phyloP scores from a whole-genome alignment of 2,113 vertebrate genomes.

The Protobothrops flavoviridis region DNA sequence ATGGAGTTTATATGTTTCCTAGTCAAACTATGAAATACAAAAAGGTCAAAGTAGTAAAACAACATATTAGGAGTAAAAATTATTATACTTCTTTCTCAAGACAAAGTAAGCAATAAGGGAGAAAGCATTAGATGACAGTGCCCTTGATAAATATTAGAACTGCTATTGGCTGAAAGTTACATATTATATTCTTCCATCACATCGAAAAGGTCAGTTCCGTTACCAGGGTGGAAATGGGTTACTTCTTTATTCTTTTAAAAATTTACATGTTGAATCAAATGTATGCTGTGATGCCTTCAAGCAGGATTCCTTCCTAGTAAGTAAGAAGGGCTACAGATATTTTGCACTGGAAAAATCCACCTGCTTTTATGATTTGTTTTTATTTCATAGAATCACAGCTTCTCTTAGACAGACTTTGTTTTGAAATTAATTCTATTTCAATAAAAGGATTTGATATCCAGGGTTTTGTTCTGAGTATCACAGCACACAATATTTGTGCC shows the following conservation, averaged over 20 bases:
- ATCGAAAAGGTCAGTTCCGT: slow-evolving; percentile 24
- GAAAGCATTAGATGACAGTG: background rate
- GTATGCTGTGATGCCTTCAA: background rate
- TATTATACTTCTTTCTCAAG: slow-evolving; percentile 35
- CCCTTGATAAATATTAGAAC: slow-evolving; percentile 6
- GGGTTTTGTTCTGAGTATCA: background rate
- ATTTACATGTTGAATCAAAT: background rate
- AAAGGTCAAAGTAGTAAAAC: slow-evolving; percentile 55
- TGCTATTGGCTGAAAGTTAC: background rate
- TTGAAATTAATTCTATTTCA: background rate
- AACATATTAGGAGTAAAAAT: slow-evolving; percentile 50
- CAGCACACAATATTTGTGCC: background rate
- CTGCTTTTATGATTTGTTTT: background rate
- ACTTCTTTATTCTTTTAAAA: background rate
- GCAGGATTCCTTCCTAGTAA: background rate
- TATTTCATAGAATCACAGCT: background rate
- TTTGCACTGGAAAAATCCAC: background rate
- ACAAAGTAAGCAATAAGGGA: slow-evolving; percentile 16
- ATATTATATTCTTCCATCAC: background rate
- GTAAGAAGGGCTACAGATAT: background rate
- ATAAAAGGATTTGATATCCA: background rate
- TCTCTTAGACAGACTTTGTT: background rate
- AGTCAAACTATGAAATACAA: slow-evolving; percentile 51
- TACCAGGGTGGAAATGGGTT: background rate
- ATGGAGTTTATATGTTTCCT: slow-evolving; percentile 57